A percentile compares a stretch with the other conserved stretches of the same genome.
Evolutionary conservation across 2,888 invertebrate genomes (phyloP).

Genomic region (Chrysolina haemoptera): DNA sequence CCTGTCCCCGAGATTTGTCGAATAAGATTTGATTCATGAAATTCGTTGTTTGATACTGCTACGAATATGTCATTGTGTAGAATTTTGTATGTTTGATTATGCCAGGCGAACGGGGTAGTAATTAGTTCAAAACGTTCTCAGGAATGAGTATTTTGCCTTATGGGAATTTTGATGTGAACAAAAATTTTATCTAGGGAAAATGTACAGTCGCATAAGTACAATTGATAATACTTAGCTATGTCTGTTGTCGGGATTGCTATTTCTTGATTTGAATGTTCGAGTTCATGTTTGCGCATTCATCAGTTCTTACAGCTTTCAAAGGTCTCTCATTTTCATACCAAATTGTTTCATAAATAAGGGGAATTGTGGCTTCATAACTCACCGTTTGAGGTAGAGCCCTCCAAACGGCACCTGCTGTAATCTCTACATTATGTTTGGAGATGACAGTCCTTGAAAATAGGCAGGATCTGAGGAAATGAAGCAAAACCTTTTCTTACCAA

Average conservation of each 20-base stretch:
- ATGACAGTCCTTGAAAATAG: no score
- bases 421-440: slow-evolving; percentile 23
- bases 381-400: slow-evolving; percentile 37
- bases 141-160: slow-evolving; percentile 14
- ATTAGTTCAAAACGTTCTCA: slow-evolving; percentile 46
- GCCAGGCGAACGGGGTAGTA: slow-evolving; percentile 48
- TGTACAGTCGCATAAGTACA: slow-evolving; percentile 18
- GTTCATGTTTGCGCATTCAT: not conserved
- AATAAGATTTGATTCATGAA: not conserved
- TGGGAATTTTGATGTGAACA: slow-evolving; percentile 40
- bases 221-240: not conserved
- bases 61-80: slow-evolving; percentile 9
- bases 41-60: slow-evolving; percentile 17
- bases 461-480: no score
- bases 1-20: slow-evolving; percentile 25
- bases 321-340: slow-evolving; percentile 25
- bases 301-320: not conserved
- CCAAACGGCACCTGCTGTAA: slow-evolving; percentile 44
- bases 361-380: slow-evolving; percentile 40
- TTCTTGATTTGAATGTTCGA: not conserved
- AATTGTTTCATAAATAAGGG: slow-evolving; percentile 15
- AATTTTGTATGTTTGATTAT: slow-evolving; percentile 43
- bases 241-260: not conserved
- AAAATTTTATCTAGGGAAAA: slow-evolving; percentile 29
- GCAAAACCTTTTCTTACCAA: no score